phyloP scores from a whole-genome alignment of 1,140 invertebrate genomes.

The Drosophila sulfurigaster region DNA sequence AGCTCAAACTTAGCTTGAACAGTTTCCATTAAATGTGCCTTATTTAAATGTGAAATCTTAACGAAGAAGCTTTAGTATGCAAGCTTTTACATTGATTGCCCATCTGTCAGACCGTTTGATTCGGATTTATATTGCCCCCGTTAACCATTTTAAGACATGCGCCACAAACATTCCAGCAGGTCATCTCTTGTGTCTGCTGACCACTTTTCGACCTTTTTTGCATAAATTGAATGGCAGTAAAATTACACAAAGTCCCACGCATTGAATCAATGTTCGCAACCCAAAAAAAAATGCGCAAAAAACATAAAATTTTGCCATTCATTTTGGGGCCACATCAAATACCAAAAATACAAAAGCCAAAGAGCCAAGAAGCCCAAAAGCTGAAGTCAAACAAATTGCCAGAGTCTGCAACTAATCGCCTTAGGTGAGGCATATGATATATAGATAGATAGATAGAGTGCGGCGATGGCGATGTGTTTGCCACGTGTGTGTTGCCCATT shows the following conservation, averaged over 20 bases:
- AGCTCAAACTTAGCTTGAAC: too few relatives aligned
- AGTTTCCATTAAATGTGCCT: neutral
- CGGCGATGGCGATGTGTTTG: neutral
- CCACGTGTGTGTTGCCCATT: conserved; percentile 39
- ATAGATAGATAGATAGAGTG: too few relatives aligned
- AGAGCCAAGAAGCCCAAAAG: conserved; percentile 19
- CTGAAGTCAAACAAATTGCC: conserved; percentile 56
- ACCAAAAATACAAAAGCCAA: conserved; percentile 10
- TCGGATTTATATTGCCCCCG: neutral
- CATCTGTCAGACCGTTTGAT: neutral
- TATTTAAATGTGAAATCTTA: neutral
- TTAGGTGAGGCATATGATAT: conserved; percentile 28
- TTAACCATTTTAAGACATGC: neutral
- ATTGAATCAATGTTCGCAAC: conserved; percentile 1
- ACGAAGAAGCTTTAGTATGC: neutral
- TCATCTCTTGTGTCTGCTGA: neutral
- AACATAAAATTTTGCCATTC: conserved; percentile 17
- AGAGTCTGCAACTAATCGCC: conserved; percentile 51
- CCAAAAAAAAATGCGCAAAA: conserved; percentile 24
- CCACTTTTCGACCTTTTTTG: conserved; percentile 28
- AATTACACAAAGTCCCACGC: conserved; percentile 37
- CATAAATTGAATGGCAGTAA: conserved; percentile 24
- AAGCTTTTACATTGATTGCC: neutral
- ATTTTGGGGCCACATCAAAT: conserved; percentile 10
- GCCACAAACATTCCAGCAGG: conserved; percentile 1